phyloP scores from a whole-genome alignment of 2,888 invertebrate species.

The Dorcus parallelipipedus region DNA sequence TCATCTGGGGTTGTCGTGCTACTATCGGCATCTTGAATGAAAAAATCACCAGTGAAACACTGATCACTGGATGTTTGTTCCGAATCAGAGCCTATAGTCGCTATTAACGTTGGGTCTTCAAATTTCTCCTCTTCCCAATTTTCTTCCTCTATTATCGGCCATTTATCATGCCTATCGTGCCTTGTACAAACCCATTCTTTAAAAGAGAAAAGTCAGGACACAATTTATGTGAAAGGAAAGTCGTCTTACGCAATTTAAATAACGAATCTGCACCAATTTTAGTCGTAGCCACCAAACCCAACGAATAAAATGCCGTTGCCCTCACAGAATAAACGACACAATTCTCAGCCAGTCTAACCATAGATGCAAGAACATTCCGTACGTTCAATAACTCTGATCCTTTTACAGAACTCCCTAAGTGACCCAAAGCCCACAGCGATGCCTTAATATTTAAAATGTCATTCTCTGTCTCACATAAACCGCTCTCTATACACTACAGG shows the following conservation, averaged over 20 bases:
- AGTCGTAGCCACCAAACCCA: constrained; percentile 84
- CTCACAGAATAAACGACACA: constrained; percentile 83
- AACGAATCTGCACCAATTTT: constrained; percentile 78
- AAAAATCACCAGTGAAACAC: constrained; percentile 25
- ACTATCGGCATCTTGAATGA: constrained; percentile 29
- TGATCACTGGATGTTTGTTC: constrained; percentile 33
- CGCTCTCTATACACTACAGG: constrained; percentile 36
- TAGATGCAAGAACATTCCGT: constrained; percentile 49
- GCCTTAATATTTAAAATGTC: constrained; percentile 79
- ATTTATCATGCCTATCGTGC: constrained; percentile 72
- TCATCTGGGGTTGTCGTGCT: constrained; percentile 29
- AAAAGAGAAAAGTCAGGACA: neutral
- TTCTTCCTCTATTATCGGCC: constrained; percentile 71
- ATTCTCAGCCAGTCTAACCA: constrained; percentile 70
- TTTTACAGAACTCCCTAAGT: constrained; percentile 71
- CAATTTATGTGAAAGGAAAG: neutral
- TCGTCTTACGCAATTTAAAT: constrained; percentile 60
- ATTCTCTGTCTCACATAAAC: constrained; percentile 61
- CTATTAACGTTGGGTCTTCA: constrained; percentile 17
- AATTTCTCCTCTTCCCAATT: constrained; percentile 49
- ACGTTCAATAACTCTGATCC: constrained; percentile 71
- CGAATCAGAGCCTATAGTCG: constrained; percentile 28
- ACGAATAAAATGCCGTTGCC: constrained; percentile 83
- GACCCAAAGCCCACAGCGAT: constrained; percentile 86
- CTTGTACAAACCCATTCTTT: constrained; percentile 71